Evolutionary conservation across 2,888 invertebrate genomes (phyloP), one percentile per base, ranked within the genome.

Genomic region (Drosophila conformis): DNA sequence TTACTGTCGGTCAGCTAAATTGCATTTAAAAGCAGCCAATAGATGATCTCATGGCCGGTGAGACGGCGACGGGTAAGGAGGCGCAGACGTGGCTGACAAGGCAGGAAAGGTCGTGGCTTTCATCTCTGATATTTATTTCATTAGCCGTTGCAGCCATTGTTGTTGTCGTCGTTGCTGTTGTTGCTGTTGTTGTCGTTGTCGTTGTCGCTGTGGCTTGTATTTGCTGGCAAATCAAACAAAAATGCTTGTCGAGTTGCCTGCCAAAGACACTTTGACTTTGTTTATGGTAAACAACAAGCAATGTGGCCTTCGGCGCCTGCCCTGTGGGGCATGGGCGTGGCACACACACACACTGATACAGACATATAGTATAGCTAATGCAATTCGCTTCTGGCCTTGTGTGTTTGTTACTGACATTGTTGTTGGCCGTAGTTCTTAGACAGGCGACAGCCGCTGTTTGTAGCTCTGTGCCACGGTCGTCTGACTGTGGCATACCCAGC

Each of bases 231-330:
- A 76, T 88, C 85, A 86, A 83, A 86, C 85, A 86, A 86, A 86
- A 86, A 80, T 74, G 74, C 74, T 53, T 71, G 80, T 69, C 73
- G 66, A 83, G 78, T 69, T 75, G 78, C 72, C 61, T 77, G 85
- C 75, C 80, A 80, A 82, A 85, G 87, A 82, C 89, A 85, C 82
- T 85, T 83, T 86, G 89, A 80, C 89, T 86, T 80, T 85, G 89
- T 88, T 88, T 85, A 86, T 87, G 77, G 83, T 83, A 86, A 85
- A 76, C 89, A 78, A 80, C 83, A 78, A 86, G 78, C 81, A 75
- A 80, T 77, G 73, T 73, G 86, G 69, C 84, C 86, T 79, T 79
- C 73, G 66, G 78, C 68, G 72, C 60, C 59, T 69, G 36, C 40
- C 49, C 25, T 65, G n/a, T 46, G 21, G 49, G 64, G 38, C 57